These are phyloP conservation scores for Microchrysa polita DNA, from an alignment of 2,888 invertebrate genomes.

Conservation along the genomic window DNA sequence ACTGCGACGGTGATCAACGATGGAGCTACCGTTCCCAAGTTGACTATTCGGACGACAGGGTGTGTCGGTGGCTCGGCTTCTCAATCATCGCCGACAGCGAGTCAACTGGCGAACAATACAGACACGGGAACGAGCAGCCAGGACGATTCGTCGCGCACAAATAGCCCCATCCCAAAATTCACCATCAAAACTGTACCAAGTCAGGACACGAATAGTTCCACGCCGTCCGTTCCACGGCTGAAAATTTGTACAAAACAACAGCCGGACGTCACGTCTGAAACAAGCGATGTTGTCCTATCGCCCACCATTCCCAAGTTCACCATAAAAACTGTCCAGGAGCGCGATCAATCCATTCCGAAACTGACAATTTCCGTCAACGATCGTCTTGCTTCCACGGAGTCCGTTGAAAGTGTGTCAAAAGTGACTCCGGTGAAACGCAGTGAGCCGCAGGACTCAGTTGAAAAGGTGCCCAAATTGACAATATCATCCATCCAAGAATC, in stretches of 20 bases:
- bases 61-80: not conserved
- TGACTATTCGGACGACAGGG: slow-evolving; percentile 57
- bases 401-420: slow-evolving; percentile 54
- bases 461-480: slow-evolving; percentile 57
- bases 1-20: slow-evolving; percentile 57
- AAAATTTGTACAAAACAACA: slow-evolving; percentile 49
- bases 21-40: slow-evolving; percentile 62
- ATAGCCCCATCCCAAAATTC: slow-evolving; percentile 58
- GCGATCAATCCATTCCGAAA: slow-evolving; percentile 62
- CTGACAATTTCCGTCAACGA: slow-evolving; percentile 66
- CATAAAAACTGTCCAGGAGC: slow-evolving; percentile 51
- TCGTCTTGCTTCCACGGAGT: not conserved
- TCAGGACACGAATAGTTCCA: slow-evolving; percentile 11
- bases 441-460: slow-evolving; percentile 37
- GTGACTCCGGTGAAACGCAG: slow-evolving; percentile 56
- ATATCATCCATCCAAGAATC: slow-evolving; percentile 61
- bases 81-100: slow-evolving; percentile 14
- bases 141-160: not conserved
- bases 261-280: not conserved
- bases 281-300: not conserved
- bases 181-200: slow-evolving; percentile 59
- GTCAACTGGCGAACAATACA: not conserved
- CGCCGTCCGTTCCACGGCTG: slow-evolving; percentile 48
- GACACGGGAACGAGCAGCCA: not conserved
- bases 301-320: slow-evolving; percentile 53